A percentile compares a stretch with the other conserved stretches of the same genome.
These are phyloP conservation scores for Pogonomyrmex barbatus DNA, from an alignment of 1,140 invertebrate species.

Conservation along the genomic window DNA sequence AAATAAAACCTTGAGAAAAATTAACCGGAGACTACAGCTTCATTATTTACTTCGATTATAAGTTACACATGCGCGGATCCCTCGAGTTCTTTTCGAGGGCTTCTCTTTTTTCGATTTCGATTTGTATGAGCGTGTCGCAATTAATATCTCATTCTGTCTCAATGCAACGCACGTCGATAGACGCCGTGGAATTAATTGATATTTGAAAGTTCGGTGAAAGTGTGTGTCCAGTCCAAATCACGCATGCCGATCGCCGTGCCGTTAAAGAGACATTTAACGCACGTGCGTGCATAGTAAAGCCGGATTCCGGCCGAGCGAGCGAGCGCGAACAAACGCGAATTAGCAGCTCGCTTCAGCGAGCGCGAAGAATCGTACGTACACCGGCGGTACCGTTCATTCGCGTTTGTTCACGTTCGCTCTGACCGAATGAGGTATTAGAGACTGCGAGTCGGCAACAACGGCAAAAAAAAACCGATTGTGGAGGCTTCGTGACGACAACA, in stretches of 20 bases:
- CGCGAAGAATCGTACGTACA: neutral
- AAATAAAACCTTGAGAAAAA: neutral
- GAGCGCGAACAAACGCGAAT: neutral
- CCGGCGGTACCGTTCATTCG: neutral
- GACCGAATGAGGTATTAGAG: neutral
- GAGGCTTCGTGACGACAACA: neutral
- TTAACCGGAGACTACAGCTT: neutral
- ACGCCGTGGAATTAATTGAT: conserved; percentile 38
- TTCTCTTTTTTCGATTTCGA: neutral
- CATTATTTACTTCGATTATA: neutral
- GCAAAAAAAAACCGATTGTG: conserved; percentile 11
- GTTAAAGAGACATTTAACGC: conserved; percentile 49
- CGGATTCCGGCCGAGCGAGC: conserved; percentile 2
- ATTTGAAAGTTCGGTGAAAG: conserved; percentile 49
- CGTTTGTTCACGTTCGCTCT: neutral
- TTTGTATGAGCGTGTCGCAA: conserved; percentile 12
- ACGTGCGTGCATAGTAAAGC: conserved; percentile 9
- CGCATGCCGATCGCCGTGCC: neutral
- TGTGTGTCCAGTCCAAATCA: conserved; percentile 25
- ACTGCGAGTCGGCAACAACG: neutral
- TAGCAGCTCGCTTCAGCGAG: neutral
- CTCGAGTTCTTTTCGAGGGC: neutral
- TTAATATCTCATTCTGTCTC: conserved; percentile 28
- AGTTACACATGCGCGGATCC: neutral
- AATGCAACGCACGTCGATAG: neutral